Evolutionary conservation across 2,888 invertebrate genomes (phyloP), one percentile per base, ranked within the genome.

Genomic region (Hemaris fuciformis): DNA sequence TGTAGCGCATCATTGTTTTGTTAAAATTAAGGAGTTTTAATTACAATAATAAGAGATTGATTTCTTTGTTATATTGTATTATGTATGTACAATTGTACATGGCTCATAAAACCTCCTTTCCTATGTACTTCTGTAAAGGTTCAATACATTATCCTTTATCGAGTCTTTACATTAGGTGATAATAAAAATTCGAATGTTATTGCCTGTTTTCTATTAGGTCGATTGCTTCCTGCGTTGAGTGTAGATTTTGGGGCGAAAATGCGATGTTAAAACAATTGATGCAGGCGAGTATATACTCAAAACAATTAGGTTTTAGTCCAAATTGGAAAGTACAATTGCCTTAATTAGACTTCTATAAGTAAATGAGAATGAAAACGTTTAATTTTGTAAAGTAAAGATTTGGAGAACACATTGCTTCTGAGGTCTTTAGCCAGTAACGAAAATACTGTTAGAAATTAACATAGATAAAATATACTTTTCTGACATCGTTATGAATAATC

Each of bases 151-250:
- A 53, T 25, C 38, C 64, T 65, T 63, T 64, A 69, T 68, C 65
- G 65, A 64, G 61, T 63, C 66, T 48, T 65, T 64, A 63, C 64
- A 66, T 70, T 65, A 62, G 23, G 61, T 25, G 61, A 38, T 45
- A 62, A 62, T 62, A 62, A 46, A 53, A 25, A 58, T 58, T 45
- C 57, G 46, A 18, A 62, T 62, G 34, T 57, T 57, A 61, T 61
- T 45, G 46, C 46, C 25, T 58, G 18, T 45, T 38, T 62, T 62
- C 46, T 25, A 58, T 62, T 62, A 58, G 48, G 23, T 25, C 46
- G 38, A 59, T 59, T 59, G 43, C 27, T 43, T 59, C 27, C 31
- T 18, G 53, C 27, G 38, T 53, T 53, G 27, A 1, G 18, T 15
- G 18, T 15, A 48, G 8, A 15, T 53, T 27, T 23, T 3, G 3